A percentile compares a stretch with the other conserved stretches of the same genome.
Evolutionary conservation across 2,113 vertebrate species (phyloP).

Genomic region (Poeciliopsis turrubarensis): DNA sequence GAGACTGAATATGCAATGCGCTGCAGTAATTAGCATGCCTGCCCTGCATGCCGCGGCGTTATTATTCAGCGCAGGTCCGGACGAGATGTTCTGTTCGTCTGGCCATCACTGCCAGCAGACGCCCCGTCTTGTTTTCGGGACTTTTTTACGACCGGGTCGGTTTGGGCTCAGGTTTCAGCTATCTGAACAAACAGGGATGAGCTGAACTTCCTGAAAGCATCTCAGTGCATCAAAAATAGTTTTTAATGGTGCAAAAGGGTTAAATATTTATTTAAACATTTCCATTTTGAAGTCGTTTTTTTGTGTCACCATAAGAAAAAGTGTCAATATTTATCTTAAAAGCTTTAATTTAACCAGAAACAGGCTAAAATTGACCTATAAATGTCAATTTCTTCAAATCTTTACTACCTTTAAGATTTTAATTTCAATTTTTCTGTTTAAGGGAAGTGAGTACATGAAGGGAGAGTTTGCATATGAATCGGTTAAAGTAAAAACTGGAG

Average conservation of each 20-base stretch:
- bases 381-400: too few relatives aligned
- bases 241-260: too few relatives aligned
- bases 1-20: conserved; percentile 2
- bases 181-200: not conserved
- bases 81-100: conserved; percentile 41
- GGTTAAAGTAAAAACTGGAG: not conserved
- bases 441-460: not conserved
- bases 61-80: conserved; percentile 46
- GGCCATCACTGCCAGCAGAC: conserved; percentile 19
- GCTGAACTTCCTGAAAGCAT: not conserved
- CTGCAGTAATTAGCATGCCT: conserved; percentile 52
- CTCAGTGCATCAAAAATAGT: not conserved
- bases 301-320: too few relatives aligned
- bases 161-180: not conserved
- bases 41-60: conserved; percentile 45
- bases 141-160: not conserved
- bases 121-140: not conserved
- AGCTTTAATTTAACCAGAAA: not conserved
- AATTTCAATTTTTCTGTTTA: too few relatives aligned
- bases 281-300: not conserved
- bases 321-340: not conserved
- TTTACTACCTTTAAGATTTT: too few relatives aligned
- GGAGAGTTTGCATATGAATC: conserved; percentile 7
- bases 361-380: not conserved
- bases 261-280: too few relatives aligned